Evolutionary conservation across 64 coral and sea anemone genomes (phyloP).

Genomic region (Anthopleura sola): DNA sequence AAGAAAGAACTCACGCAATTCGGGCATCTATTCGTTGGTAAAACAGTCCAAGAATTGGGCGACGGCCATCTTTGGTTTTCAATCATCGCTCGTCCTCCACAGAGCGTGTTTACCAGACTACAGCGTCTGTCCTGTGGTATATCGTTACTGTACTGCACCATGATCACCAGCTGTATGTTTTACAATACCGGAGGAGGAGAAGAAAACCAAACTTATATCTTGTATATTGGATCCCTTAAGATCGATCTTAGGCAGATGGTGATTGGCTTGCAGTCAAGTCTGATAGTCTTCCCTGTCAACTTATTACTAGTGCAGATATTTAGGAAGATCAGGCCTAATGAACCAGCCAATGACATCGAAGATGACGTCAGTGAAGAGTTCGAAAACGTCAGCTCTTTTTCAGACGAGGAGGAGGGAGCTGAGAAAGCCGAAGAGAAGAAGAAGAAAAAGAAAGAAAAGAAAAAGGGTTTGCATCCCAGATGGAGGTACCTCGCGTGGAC

Average conservation of each 20-base stretch:
- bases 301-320: conserved; percentile 87
- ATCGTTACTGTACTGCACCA: conserved; percentile 78
- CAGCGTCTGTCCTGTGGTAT: conserved; percentile 70
- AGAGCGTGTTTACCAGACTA: conserved; percentile 74
- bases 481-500: conserved; percentile 76
- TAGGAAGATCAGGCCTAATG: conserved; percentile 70
- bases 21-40: conserved; percentile 76
- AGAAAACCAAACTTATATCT: conserved; percentile 22
- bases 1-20: conserved; percentile 78
- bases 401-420: not conserved
- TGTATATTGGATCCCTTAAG: conserved; percentile 42
- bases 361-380: conserved; percentile 8
- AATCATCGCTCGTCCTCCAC: conserved; percentile 57
- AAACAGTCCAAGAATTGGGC: conserved; percentile 73
- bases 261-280: conserved; percentile 78
- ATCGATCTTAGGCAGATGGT: conserved; percentile 59
- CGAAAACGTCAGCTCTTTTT: conserved; percentile 12
- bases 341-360: not conserved
- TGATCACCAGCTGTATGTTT: conserved; percentile 91
- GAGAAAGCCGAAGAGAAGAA: not conserved
- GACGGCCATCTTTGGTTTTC: conserved; percentile 94
- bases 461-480: conserved; percentile 62
- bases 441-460: conserved; percentile 37
- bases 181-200: conserved; percentile 50
- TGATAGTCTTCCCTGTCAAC: conserved; percentile 90